Evolutionary conservation across 2,113 vertebrate species (phyloP), one percentile per base, ranked within the genome.

Genomic region (Mesitornis unicolor): DNA sequence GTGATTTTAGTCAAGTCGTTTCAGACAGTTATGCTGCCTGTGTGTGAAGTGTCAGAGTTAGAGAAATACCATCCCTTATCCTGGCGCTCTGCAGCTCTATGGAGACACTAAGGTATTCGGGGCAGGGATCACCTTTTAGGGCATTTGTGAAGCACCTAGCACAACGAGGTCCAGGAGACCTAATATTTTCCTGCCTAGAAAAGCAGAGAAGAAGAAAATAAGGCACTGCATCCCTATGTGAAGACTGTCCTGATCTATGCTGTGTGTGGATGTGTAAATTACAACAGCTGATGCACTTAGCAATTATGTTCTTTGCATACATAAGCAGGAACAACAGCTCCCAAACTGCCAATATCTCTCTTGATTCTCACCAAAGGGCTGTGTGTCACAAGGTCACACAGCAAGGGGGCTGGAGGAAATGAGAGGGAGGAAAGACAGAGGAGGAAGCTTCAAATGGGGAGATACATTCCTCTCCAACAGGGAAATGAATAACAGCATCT

Each of bases 231-330:
- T 92, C 79, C 43, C 20, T 75, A 60, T 68, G 86, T 78, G 90
- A 96, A 95, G 89, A 75, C 79, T 96, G 89, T 67, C 96, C 87
- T 96, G 85, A 94, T 97, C 87, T 11, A 61, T 69, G 84, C 88
- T 96, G 36, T 90, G 84, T 96, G 92, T 96, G 93, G 79, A 97
- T 96, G 90, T 97, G 97, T 96, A 98, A 98, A 98, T 98, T 97
- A 97, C 94, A 97, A 96, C 98, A 97, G 97, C 97, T 96, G 96
- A 98, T 97, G 96, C 94, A 88, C 97, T 98, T 97, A 95, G 95
- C 97, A 98, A 97, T 98, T 98, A 98, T 95, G 97, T 96, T 98
- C 96, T 97, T 97, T 96, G 97, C 97, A 98, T 98, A 97, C 97
- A 96, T 97, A 98, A 98, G 97, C 96, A 97, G 97, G 95, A 98